phyloP scores from a whole-genome alignment of 2,113 vertebrate species.

The Pelvicachromis taeniatus region DNA sequence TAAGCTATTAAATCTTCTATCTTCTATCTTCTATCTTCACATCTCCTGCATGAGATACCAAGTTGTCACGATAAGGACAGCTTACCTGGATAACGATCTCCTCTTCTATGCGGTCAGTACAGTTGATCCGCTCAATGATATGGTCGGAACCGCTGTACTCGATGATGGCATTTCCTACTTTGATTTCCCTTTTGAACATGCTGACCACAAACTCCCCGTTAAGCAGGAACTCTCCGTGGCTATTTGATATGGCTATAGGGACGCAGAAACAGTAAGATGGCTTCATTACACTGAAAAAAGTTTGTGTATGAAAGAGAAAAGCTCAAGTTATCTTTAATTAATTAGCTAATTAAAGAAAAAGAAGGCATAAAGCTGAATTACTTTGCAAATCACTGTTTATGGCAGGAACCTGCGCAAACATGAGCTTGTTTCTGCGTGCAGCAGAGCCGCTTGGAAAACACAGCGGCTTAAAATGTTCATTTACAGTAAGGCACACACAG shows the following conservation, averaged over 20 bases:
- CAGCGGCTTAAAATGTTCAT: constrained; percentile 46
- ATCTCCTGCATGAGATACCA: neutral
- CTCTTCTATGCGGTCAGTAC: constrained; percentile 90
- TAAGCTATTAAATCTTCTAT: neutral
- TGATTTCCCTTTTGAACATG: constrained; percentile 99
- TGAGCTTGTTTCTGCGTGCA: neutral
- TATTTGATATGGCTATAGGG: constrained; percentile 86
- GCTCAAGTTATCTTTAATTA: neutral
- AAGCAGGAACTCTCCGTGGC: constrained; percentile 91
- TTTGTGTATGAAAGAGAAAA: neutral
- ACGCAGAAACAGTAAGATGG: neutral
- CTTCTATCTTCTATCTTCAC: neutral
- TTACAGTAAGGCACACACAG: constrained; percentile 53
- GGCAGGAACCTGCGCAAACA: neutral
- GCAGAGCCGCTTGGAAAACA: neutral
- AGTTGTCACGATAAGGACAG: neutral
- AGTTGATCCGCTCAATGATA: constrained; percentile 91
- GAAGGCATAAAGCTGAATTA: neutral
- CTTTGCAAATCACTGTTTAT: neutral
- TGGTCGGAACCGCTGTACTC: constrained; percentile 97
- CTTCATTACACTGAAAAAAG: neutral
- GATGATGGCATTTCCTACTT: constrained; percentile 86
- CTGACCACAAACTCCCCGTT: constrained; percentile 98
- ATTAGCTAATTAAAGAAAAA: neutral
- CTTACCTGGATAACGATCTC: constrained; percentile 92